Percentiles rank a stretch among this genome's conserved stretches.
phyloP scores from a whole-genome alignment of 2,113 vertebrate species.

The Platanista minor region DNA sequence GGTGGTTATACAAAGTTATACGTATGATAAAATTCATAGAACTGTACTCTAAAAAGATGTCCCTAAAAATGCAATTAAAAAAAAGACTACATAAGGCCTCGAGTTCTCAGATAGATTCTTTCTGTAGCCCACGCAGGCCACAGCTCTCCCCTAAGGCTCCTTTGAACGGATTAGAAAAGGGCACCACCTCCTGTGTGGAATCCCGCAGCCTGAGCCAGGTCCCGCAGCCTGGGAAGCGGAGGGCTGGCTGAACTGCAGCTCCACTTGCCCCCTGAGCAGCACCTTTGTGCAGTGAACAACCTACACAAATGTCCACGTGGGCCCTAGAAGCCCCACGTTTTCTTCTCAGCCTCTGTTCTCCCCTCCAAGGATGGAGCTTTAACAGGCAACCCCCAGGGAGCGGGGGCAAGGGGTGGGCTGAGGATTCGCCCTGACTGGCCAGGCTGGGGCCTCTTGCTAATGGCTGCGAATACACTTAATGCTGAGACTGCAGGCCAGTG shows the following conservation, averaged over 20 bases:
- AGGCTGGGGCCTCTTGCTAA: conserved; percentile 27
- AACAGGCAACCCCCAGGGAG: neutral
- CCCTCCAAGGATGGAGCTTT: neutral
- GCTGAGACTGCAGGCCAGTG: conserved; percentile 47
- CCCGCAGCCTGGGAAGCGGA: neutral
- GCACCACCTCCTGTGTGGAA: neutral
- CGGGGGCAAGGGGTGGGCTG: neutral
- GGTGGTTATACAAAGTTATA: neutral
- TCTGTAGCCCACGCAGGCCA: neutral
- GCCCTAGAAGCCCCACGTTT: neutral
- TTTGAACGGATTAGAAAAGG: neutral
- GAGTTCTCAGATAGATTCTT: neutral
- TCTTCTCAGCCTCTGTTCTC: neutral
- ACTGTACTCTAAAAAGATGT: neutral
- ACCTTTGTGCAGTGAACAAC: neutral
- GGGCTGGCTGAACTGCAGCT: neutral
- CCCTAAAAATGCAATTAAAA: neutral
- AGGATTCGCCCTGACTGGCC: neutral
- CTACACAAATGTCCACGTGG: neutral
- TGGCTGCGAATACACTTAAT: conserved; percentile 35
- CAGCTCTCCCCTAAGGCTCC: neutral
- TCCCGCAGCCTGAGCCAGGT: neutral
- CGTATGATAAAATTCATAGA: neutral
- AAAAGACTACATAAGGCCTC: neutral
- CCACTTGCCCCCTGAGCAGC: accelerated